Conservation (phyloP, 1,140 invertebrate genomes). For the Philopotamus ludificatus region DNA sequence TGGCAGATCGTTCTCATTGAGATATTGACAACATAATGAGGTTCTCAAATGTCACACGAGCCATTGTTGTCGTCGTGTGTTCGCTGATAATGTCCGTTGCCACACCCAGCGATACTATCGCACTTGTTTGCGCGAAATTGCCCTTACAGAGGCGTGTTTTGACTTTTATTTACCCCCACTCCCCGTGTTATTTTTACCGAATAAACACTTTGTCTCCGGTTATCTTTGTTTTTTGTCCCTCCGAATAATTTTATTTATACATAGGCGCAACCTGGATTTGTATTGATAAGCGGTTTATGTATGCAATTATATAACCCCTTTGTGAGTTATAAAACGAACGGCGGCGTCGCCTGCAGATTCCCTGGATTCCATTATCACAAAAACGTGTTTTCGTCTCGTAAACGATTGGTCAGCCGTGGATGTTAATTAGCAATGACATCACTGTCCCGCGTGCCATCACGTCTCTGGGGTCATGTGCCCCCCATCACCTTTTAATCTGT, state of each 20-base stretch:
- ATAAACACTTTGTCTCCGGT: constrained; percentile 4
- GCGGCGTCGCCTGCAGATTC: no score
- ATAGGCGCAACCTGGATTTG: neutral
- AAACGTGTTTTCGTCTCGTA: no score
- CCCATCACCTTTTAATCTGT: constrained; percentile 18
- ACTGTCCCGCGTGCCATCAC: constrained; percentile 4
- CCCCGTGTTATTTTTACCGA: neutral
- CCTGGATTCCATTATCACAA: no score
- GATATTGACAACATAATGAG: no score
- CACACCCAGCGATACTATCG: neutral
- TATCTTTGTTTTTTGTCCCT: neutral
- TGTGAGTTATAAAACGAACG: no score
- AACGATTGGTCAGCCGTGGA: neutral
- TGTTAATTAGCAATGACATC: neutral
- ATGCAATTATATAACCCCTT: neutral
- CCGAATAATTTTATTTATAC: neutral
- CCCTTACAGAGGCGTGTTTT: neutral
- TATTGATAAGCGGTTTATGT: constrained; percentile 1
- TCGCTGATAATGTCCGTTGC: no score
- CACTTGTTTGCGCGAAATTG: neutral
- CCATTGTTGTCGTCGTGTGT: neutral
- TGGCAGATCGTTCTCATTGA: no score
- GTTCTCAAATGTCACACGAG: constrained; percentile 2
- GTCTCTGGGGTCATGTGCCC: constrained; percentile 7
- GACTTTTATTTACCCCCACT: constrained; percentile 4